Evolutionary conservation across 2,888 invertebrate genomes (phyloP).

Genomic region (Tiliacea citrago): DNA sequence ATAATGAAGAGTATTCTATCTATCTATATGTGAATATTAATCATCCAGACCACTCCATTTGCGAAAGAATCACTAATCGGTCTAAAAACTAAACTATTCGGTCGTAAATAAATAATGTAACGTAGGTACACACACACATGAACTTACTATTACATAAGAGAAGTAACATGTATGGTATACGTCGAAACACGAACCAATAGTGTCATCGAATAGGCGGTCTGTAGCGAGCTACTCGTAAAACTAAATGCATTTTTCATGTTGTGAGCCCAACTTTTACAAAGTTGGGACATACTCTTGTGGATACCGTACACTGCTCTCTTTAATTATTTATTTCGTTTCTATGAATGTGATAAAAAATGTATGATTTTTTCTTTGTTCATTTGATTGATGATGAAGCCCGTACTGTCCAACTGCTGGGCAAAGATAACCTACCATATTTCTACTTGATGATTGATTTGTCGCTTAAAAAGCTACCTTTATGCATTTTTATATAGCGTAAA

Average conservation of each 20-base stretch:
- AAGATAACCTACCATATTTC: too few relatives aligned
- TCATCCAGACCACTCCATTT: neutral
- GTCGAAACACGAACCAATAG: constrained; percentile 49
- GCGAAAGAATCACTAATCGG: too few relatives aligned
- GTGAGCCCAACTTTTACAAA: constrained; percentile 81
- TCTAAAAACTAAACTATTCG: neutral
- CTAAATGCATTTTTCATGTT: constrained; percentile 90
- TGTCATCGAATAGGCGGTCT: constrained; percentile 62
- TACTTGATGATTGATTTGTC: neutral
- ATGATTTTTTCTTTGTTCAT: neutral
- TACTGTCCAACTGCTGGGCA: neutral
- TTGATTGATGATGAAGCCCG: neutral
- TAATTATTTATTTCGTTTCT: constrained; percentile 20
- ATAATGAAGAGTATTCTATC: too few relatives aligned
- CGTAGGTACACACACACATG: neutral
- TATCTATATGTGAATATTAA: too few relatives aligned
- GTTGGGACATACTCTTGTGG: constrained; percentile 71
- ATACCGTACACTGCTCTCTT: constrained; percentile 67
- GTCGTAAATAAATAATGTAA: constrained; percentile 7
- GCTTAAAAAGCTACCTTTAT: neutral
- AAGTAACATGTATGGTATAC: constrained; percentile 8
- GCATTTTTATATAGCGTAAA: neutral
- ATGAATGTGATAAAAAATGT: neutral
- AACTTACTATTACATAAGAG: constrained; percentile 10
- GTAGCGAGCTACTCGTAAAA: constrained; percentile 67